Percentiles rank a stretch among this genome's conserved stretches.
Evolutionary conservation across 2,888 invertebrate species (phyloP).

Genomic region (Glyphotaelius pellucidus): DNA sequence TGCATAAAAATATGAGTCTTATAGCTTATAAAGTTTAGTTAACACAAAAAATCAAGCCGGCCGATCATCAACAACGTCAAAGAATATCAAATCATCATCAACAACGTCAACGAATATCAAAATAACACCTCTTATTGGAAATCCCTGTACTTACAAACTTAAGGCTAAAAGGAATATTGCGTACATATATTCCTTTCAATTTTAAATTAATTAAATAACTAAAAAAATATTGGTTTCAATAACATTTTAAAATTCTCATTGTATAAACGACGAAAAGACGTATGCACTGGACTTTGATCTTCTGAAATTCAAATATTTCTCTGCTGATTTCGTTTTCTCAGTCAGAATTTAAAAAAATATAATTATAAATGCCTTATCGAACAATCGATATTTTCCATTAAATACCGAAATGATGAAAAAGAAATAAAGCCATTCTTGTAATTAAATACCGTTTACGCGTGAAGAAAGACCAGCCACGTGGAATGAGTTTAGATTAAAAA

Average conservation of each 20-base stretch:
- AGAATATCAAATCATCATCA: too few species aligned
- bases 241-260: background rate
- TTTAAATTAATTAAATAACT: too few species aligned
- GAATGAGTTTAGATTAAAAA: conserved; percentile 47
- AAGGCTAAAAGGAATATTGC: too few species aligned
- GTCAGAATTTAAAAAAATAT: background rate
- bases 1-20: too few species aligned
- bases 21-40: too few species aligned
- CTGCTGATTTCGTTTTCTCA: background rate
- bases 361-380: background rate
- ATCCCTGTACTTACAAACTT: too few species aligned
- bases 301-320: background rate
- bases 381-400: background rate
- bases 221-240: too few species aligned
- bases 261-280: background rate
- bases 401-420: background rate
- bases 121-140: too few species aligned
- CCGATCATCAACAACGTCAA: too few species aligned
- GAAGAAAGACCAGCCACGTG: conserved; percentile 22
- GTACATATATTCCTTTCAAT: too few species aligned
- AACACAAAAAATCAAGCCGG: too few species aligned
- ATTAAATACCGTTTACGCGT: conserved; percentile 11
- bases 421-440: background rate
- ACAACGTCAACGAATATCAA: too few species aligned
- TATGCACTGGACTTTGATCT: background rate